Evolutionary conservation across 2,113 vertebrate species (phyloP), one percentile per base, ranked within the genome.

Genomic region (Galbula dea): DNA sequence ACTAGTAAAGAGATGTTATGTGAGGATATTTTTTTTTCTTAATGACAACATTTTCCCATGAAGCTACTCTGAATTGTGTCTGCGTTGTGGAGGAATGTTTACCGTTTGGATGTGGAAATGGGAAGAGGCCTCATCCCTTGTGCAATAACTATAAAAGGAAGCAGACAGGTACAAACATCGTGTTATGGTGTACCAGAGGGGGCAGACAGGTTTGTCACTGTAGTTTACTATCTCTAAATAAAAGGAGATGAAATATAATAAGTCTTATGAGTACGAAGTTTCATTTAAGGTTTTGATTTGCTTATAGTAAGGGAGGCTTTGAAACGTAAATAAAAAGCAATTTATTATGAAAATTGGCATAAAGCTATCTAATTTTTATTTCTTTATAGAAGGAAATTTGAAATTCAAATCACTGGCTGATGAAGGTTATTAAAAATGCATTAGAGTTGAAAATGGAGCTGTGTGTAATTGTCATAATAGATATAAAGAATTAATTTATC

Each of bases 361-460:
- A 90, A 97, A 96, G 75, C 89, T 81, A 59, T 89, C 89, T 87
- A 96, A 88, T 93, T 96, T 96, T 97, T 93, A 83, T 78, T 94
- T 96, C 81, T 93, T 91, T 59, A 37, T 83, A 91, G 91, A 96
- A 95, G 75, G 45, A 96, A 95, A 98, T 98, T 97, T 98, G 93
- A 97, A 98, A 97, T 98, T 97, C 96, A 98, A 97, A 98, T 97
- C 71, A 89, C 43, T 94, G 77, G 85, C 74, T 96, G 95, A 96
- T 94, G 86, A 96, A 97, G 92, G 92, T 94, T 97, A 97, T 98
- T 98, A 97, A 98, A 97, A 98, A 97, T 98, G 67, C 78, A 98
- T 98, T 97, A 97, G 93, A 82, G 48, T 90, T 97, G 89, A 96
- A 98, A 97, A 96, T 96, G 82, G 96, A 95, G 87, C 81, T 96